Conservation (phyloP, 2,888 invertebrate genomes). For the Noctua pronuba region DNA sequence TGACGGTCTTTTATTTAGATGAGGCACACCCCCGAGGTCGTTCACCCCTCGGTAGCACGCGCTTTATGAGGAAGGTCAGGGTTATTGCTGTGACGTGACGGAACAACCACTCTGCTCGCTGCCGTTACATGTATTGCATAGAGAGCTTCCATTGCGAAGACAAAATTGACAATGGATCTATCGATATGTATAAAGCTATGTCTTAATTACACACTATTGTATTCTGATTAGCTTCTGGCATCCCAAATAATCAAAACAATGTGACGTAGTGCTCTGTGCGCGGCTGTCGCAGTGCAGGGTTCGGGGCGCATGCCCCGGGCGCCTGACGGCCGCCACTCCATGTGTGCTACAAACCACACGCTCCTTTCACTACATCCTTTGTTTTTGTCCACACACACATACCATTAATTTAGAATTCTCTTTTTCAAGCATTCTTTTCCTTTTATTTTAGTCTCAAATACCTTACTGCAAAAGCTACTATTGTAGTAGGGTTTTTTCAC, state of each 20-base stretch:
- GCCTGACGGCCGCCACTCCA: constrained; percentile 65
- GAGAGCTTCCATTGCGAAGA: neutral
- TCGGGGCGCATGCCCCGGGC: constrained; percentile 78
- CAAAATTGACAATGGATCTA: neutral
- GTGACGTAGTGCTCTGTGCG: constrained; percentile 49
- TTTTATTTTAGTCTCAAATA: constrained; percentile 33
- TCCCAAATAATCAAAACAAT: constrained; percentile 26
- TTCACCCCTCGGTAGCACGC: constrained; percentile 81
- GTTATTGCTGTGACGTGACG: constrained; percentile 74
- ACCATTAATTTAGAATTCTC: constrained; percentile 44
- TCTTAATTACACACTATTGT: neutral
- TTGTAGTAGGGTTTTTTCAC: constrained; percentile 9
- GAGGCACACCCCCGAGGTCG: constrained; percentile 85
- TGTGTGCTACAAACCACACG: constrained; percentile 64
- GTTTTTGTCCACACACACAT: constrained; percentile 59
- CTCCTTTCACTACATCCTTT: constrained; percentile 63
- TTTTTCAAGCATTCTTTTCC: constrained; percentile 43
- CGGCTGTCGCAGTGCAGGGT: constrained; percentile 84
- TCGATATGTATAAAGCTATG: neutral
- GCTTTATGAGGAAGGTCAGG: constrained; percentile 86
- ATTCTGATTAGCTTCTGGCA: constrained; percentile 14
- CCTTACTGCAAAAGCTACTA: too few species aligned
- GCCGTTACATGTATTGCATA: constrained; percentile 10
- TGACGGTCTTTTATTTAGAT: constrained; percentile 87
- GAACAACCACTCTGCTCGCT: constrained; percentile 25